These are phyloP conservation scores for Falco punctatus DNA, from an alignment of 2,113 vertebrate species.

Conservation along the genomic window DNA sequence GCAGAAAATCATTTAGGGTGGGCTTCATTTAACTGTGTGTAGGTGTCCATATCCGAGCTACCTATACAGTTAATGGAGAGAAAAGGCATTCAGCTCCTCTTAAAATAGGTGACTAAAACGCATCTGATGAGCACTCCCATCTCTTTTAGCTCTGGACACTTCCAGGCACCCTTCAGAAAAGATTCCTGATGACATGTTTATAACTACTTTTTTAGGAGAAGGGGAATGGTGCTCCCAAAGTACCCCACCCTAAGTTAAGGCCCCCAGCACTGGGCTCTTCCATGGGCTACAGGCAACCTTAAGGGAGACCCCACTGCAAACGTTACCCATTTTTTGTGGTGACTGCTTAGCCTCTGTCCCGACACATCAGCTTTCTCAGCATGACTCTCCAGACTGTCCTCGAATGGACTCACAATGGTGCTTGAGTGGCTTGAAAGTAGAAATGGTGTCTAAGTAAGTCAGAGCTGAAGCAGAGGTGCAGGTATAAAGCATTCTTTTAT, in stretches of 20 bases:
- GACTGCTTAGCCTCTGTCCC: background rate
- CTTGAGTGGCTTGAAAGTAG: background rate
- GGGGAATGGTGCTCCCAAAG: background rate
- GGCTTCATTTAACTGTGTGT: background rate
- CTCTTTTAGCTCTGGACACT: background rate
- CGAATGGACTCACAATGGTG: rapidly evolving
- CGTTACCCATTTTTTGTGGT: background rate
- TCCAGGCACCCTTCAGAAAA: background rate
- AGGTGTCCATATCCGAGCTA: background rate
- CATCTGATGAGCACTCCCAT: background rate
- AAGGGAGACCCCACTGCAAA: background rate
- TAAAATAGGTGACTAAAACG: background rate
- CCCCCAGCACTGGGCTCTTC: background rate
- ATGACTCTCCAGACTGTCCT: background rate
- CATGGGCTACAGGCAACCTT: background rate
- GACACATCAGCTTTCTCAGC: background rate
- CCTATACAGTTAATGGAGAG: background rate
- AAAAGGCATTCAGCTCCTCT: background rate
- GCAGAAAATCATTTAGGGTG: background rate
- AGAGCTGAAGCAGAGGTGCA: background rate
- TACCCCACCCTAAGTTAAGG: background rate
- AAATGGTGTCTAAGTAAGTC: background rate
- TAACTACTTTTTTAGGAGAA: background rate
- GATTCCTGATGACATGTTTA: background rate
- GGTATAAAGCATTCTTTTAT: background rate